Evolutionary conservation across 2,888 invertebrate genomes (phyloP), one percentile per base, ranked within the genome.

Genomic region (Caenorhabditis sinica): DNA sequence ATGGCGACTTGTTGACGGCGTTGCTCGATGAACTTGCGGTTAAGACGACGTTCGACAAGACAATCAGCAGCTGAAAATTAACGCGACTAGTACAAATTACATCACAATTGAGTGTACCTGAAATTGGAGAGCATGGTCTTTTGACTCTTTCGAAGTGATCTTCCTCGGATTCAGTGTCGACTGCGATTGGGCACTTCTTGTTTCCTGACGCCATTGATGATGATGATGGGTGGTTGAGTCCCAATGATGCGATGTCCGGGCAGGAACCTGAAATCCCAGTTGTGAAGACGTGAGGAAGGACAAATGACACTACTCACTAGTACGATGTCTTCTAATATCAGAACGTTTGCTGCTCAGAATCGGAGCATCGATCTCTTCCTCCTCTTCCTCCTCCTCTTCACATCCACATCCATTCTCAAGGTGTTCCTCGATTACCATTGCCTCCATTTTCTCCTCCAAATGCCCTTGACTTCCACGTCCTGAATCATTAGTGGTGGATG

Each of bases 401-500:
- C 66, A 66, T 36, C 43, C 76, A 66, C 71, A 73, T 25, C 23
- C 53, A 53, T 74, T 66, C 36, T 65, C 72, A 15, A 63, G 43
- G 58, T 83, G 74, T n/a, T 87, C 88, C 63, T 79, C 76, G 58
- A 88, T 86, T 45, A 81, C 86, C 74, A 87, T 81, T 20, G 75
- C 69, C 45, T 88, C 88, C 61, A 87, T 75, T 61, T 86, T 82
- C 66, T 90, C 90, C 61, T 90, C 90, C 58, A 90, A 65, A 82
- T 89, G 88, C 58, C 90, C 87, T 66, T 87, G 83, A 49, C 86
- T 79, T 53, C 90, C 90, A 1, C 88, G 75, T 61, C 90, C 90
- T 28, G 86, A 86, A 82, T 90, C 90, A 76, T 89, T 89, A 5
- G 90, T 90, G 5, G 90, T 90, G 11, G 89, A 89, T 11, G 90